Base-by-base conservation (phyloP, 2,113 vertebrate species). In the Arenaria interpres region DNA sequence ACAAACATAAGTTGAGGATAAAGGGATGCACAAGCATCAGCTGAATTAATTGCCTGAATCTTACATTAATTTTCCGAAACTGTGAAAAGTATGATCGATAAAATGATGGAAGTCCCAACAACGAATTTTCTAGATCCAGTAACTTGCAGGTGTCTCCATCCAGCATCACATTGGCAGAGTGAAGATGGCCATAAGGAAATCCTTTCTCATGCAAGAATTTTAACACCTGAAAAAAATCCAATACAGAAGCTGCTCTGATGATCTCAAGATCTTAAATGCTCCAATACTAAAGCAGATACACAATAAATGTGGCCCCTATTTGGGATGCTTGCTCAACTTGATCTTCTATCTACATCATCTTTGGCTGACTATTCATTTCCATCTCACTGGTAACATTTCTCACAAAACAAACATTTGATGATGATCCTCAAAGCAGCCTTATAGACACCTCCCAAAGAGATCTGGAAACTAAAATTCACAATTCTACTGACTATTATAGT, bases 51-150 rank as follows among this genome's bases (percentile, higher is more conserved):
- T 66, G 80, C 54, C 54, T 78, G 73, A 95, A 67, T 96, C 99
- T 93, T 98, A 99, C 99, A 30, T 99, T 99, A 92, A 99, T 99
- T 98, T 99, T 99, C 92, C 99, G 98, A 96, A 99, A 98, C 54
- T 99, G 99, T 35, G 99, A 98, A 80, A 99, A 98, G 67, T 98
- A 98, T 0, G 99, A 98, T 54, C 99, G 97, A 94, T 99, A 99
- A 92, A 98, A 98, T 5, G 99, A 99, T 12, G 99, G 99, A 35
- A 99, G 98, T 93, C 99, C 99, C 95, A 99, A 93, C 32, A 99
- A 88, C 51, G 99, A 98, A 89, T 99, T 99, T 98, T 99, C 99
- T 12, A 99, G 96, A 63, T 99, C 99, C 87, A 98, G 95, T 88
- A 99, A 97, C 68, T 98, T 99, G 97, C 99, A 99, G 3, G 98